These are phyloP conservation scores for Tolmerus cingulatus DNA, from an alignment of 2,888 invertebrate genomes.

Conservation along the genomic window DNA sequence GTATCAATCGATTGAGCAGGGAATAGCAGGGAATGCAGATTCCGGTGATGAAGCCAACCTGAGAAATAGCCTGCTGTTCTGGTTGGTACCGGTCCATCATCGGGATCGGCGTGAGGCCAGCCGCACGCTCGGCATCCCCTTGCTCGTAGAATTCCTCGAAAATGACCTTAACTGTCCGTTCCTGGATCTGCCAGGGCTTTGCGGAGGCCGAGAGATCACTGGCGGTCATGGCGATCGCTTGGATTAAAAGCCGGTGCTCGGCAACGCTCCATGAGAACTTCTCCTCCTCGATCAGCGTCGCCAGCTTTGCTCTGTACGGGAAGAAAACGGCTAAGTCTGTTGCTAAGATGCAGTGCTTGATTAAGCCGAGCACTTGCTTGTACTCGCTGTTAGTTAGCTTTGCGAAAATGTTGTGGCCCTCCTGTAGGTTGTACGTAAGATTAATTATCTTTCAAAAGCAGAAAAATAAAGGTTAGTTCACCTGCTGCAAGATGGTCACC, in stretches of 20 bases:
- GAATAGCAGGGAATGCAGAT: slow-evolving; percentile 85
- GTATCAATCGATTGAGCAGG: slow-evolving; percentile 72
- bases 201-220: slow-evolving; percentile 84
- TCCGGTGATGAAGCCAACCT: slow-evolving; percentile 80
- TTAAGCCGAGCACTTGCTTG: slow-evolving; percentile 77
- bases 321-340: slow-evolving; percentile 86
- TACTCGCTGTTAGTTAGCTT: slow-evolving; percentile 76
- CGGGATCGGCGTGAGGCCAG: slow-evolving; percentile 76
- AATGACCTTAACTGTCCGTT: slow-evolving; percentile 80
- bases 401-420: slow-evolving; percentile 85
- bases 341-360: slow-evolving; percentile 84
- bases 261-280: slow-evolving; percentile 72
- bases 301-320: slow-evolving; percentile 73
- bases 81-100: slow-evolving; percentile 83
- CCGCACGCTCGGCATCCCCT: slow-evolving; percentile 74
- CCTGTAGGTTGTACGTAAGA: slow-evolving; percentile 64
- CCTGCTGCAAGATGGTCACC: slow-evolving; percentile 82
- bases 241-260: slow-evolving; percentile 74
- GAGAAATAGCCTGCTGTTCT: slow-evolving; percentile 77
- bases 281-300: slow-evolving; percentile 65
- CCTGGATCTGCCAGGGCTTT: slow-evolving; percentile 85
- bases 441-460: not conserved
- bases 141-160: slow-evolving; percentile 85
- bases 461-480: slow-evolving; percentile 53
- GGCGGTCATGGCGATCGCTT: slow-evolving; percentile 84